phyloP scores from a whole-genome alignment of 2,113 vertebrate genomes.

The Dolichallabes microphthalmus region DNA sequence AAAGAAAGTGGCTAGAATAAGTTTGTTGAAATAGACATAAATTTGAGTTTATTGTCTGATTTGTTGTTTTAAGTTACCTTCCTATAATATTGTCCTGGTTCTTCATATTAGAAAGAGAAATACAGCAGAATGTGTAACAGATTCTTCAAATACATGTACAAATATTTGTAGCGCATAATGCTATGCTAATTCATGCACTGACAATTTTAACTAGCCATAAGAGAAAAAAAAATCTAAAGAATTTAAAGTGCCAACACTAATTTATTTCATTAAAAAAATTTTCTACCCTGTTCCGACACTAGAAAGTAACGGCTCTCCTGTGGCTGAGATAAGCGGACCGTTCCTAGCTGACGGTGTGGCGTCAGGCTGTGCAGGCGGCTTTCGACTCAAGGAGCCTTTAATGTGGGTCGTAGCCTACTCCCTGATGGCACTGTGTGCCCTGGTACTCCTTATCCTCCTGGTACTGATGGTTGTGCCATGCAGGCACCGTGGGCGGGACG shows the following conservation, averaged over 20 bases:
- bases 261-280: neutral
- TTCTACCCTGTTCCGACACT: neutral
- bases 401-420: conserved; percentile 89
- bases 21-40: neutral
- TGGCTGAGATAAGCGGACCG: conserved; percentile 89
- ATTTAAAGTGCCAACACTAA: neutral
- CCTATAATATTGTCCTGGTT: neutral
- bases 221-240: neutral
- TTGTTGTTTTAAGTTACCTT: neutral
- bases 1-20: neutral
- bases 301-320: conserved; percentile 74
- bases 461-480: conserved; percentile 80
- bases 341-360: conserved; percentile 81
- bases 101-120: neutral
- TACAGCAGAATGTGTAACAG: neutral
- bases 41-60: no score
- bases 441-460: conserved; percentile 80
- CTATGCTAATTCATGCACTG: neutral
- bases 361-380: conserved; percentile 75
- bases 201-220: neutral
- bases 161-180: neutral
- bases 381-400: conserved; percentile 72
- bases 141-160: neutral
- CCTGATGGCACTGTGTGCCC: conserved; percentile 84
- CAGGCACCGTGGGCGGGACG: conserved; percentile 59